Evolutionary conservation across 2,113 vertebrate genomes (phyloP), one percentile per base, ranked within the genome.

Genomic region (Charina bottae): DNA sequence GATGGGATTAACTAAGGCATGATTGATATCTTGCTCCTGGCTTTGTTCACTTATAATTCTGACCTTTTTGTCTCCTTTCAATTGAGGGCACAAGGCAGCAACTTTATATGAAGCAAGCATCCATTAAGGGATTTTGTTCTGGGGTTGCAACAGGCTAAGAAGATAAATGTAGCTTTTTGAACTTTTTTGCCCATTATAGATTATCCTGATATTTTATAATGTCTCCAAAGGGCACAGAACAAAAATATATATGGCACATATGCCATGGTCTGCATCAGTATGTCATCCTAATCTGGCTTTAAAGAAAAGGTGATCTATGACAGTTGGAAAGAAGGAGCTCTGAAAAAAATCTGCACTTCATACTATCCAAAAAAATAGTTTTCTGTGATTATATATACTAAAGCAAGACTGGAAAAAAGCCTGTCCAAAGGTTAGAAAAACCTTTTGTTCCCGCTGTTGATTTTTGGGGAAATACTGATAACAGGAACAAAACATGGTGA

Each of bases 171-270:
- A 91, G 58, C 89, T 28, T 42, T 90, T 90, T 62, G 3, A 21
- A 72, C 4, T 11, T 9, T 0, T 5, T 4, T 0, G 0, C 91
- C 93, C 88, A 17, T 37, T 62, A 19, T 13, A 1, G 24, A 90
- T 56, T 89, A n/a, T 6, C 58, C n/a, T 88, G 28, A 86, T 87
- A 92, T 33, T 64, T 68, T 24, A 72, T 86, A 58, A 87, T 91
- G n/a, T 87, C 49, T 91, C 21, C 90, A 91, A 91, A 87, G 84
- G 84, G 84, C 84, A 87, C 17, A 53, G 28, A 55, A 91, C 21
- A 86, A 68, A 72, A 72, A 86, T 64, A 85, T 54, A 6, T 9
- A 12, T 64, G 28, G 3, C 46, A 64, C 49, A 24, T 54, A 33
- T 15, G 11, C 21, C 21, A 37, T 64, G 58, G 46, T 54, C 46